Evolutionary conservation across 2,888 invertebrate species (phyloP), one percentile per base, ranked within the genome.

Genomic region (Lepidocyrtoides sp.): DNA sequence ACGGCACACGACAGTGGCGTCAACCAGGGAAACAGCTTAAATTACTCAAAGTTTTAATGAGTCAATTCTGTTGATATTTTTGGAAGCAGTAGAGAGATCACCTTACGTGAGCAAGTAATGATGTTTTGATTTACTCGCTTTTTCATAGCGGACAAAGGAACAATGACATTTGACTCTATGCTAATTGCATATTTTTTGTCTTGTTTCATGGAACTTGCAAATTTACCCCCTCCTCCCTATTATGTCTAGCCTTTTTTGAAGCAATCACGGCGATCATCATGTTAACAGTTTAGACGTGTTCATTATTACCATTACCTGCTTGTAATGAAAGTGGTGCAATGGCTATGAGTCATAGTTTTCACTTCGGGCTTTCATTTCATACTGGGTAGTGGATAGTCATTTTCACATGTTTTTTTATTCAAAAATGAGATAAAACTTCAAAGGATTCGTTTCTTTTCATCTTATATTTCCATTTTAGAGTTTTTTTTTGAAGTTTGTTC

Each of bases 141-240:
- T 57, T 17, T 57, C 17, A n/a, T 20, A 57, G 57, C 17, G 17
- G 57, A 57, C 17, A 57, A 57, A 57, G 1, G 57, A 17, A 20
- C 57, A 23, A 60, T 14, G 60, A 60, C 26, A 60, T 60, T 60
- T 10, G 10, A 60, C 60, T 60, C 26, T 23, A 26, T 23, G 60
- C 60, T 60, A 60, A 60, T 60, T 60, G 5, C 26, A 60, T n/a
- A n/a, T n/a, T 60, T 26, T 60, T 60, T 60, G 23, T 23, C 54
- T n/a, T n/a, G n/a, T n/a, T n/a, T n/a, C 54, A 54, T 54, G 54
- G 5, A 54, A 54, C 54, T 26, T 26, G 26, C 26, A 10, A 20
- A 60, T 8, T 20, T 66, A n/a, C 17, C 66, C n/a, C 32, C 66
- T 29, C 66, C 20, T 66, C 32, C 2, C 10, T 26, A 1, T 54